These are phyloP conservation scores for Protobothrops mucrosquamatus DNA, from an alignment of 2,113 vertebrate genomes.

Conservation along the genomic window DNA sequence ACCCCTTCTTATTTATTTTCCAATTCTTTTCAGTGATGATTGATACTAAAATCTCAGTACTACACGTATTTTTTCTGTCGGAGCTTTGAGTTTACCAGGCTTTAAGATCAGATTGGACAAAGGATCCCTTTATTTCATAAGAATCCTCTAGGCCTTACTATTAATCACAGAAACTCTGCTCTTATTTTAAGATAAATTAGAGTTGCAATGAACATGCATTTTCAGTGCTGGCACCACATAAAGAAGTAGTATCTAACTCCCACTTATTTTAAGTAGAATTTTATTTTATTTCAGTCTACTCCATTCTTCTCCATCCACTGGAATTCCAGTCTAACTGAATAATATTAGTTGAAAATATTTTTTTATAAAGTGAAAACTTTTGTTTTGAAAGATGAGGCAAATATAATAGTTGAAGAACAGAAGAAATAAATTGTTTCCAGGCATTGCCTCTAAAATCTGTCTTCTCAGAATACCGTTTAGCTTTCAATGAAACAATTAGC, in stretches of 20 bases:
- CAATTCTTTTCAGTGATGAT: not conserved
- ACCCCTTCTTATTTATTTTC: not conserved
- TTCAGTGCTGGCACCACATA: not conserved
- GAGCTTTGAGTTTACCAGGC: not conserved
- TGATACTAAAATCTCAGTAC: not conserved
- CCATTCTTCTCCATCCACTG: not conserved
- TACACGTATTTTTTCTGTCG: not conserved
- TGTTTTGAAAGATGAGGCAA: not conserved
- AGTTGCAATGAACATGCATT: not conserved
- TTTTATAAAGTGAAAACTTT: not conserved
- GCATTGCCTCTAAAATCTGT: not conserved
- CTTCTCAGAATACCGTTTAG: not conserved
- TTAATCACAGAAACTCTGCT: not conserved
- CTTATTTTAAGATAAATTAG: not conserved
- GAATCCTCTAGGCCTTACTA: not conserved
- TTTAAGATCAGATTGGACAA: not conserved
- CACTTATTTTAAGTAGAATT: not conserved
- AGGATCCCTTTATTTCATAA: not conserved
- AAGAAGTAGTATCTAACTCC: not conserved
- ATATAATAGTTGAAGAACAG: not conserved
- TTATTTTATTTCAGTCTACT: not conserved
- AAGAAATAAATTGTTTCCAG: not conserved
- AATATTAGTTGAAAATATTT: not conserved
- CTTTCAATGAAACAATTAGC: not conserved
- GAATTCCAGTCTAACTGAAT: not conserved